Base-by-base conservation (phyloP, 2,113 vertebrate genomes). In the Shinisaurus crocodilurus region DNA sequence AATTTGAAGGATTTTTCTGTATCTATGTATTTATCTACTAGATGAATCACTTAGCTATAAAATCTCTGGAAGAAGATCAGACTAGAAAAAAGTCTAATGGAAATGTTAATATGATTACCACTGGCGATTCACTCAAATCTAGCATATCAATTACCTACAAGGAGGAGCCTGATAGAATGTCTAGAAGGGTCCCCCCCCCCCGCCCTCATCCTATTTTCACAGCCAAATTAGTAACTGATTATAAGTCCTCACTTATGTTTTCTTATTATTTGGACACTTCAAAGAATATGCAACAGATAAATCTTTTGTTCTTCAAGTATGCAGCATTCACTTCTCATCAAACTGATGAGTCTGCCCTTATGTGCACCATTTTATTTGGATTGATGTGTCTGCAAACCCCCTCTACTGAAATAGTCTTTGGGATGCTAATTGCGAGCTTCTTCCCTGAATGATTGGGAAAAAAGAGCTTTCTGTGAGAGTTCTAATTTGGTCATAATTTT, bases 91-190 rank as follows among this genome's bases (percentile, higher is more conserved):
- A 91, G 89, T 77, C 76, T 92, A 92, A 94, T 93, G 91, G 95
- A 91, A 95, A 95, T 95, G 91, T 94, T 95, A 96, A 96, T 95
- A 88, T 94, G 94, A 96, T 96, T 96, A 95, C 92, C 89, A 93
- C 87, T 93, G 90, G 50, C 93, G 94, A 96, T 93, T 95, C 89
- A 91, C 92, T 85, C 90, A 93, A 95, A 95, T 95, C 95, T 95
- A 90, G 95, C 85, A 9, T 67, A 95, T 95, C 96, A 94, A 70
- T 95, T 94, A 87, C 0, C 1, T 89, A 79, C 79, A 94, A 95
- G 87, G 80, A 93, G 91, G 80, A 93, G 91, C 43, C 88, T 95
- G 93, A 82, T 91, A 94, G 85, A 83, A 82, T 87, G 91, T 91
- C 92, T 92, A 81, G 87, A 89, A 20, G 45, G 2, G 0, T 0